Evolutionary conservation across 2,888 invertebrate genomes (phyloP), one percentile per base, ranked within the genome.

Genomic region (Ametastegia equiseti): DNA sequence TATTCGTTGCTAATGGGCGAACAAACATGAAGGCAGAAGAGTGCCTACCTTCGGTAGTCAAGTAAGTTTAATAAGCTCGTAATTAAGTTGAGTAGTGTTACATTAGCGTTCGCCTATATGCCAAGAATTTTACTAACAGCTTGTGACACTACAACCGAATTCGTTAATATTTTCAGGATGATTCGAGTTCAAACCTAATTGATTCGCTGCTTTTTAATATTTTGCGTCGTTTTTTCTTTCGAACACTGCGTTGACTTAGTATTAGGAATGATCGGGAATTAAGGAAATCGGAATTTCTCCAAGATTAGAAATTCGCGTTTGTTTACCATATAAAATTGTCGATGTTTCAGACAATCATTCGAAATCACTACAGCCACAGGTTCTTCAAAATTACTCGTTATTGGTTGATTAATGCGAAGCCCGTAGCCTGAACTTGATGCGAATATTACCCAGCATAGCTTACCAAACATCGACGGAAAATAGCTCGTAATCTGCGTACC

Each of bases 41-140:
- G 71, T 47, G 47, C 71, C 39, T 30, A n/a, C 33, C 63, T 67
- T 45, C 45, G 42, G 27, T 23, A 71, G 71, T 45, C 47, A 19
- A 71, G 71, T 27, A 71, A 47, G 27, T 71, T 71, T 45, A 71
- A 45, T 47, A 71, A 71, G 47, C 71, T 45, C n/a, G 71, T 71
- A 71, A 71, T 71, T 71, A 47, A 13, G 45, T 71, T 47, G 23
- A 47, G 47, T 6, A n/a, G 30, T 15, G 47, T 30, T 67, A 71
- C 30, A 30, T 71, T 45, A 71, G 71, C 23, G 30, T 45, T 47
- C 23, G 45, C 27, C 67, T 67, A 2, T n/a, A n/a, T n/a, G n/a
- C 15, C 67, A 67, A 71, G 30, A 71, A 45, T 71, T 47, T 47
- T 27, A 47, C 47, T 15, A 27, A 15, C 23, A 27, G 13, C 30